Conservation (phyloP, 2,888 invertebrate species). For the Poecilus cupreus region DNA sequence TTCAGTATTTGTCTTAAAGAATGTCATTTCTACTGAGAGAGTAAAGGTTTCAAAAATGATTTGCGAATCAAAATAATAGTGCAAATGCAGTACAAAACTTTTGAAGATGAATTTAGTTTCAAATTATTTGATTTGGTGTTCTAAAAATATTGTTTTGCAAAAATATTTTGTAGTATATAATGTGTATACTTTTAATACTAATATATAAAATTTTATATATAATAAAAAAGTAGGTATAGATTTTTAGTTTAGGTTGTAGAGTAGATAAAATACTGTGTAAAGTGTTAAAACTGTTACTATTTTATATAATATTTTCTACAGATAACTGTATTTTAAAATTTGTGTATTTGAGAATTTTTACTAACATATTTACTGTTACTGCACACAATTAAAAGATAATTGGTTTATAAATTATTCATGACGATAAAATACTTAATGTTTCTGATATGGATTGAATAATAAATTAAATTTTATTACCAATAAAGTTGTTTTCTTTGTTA, state of each 20-base stretch:
- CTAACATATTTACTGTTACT: too few species aligned
- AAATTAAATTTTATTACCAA: neutral
- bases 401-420: too few species aligned
- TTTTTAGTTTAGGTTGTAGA: neutral
- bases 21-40: too few species aligned
- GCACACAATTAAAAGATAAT: too few species aligned
- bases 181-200: slow-evolving; percentile 17
- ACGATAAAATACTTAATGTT: too few species aligned
- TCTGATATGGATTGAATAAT: neutral
- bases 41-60: neutral
- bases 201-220: slow-evolving; percentile 37
- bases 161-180: slow-evolving; percentile 34
- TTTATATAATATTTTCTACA: neutral
- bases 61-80: neutral
- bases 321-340: neutral
- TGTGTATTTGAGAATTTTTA: neutral
- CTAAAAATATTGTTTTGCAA: slow-evolving; percentile 38
- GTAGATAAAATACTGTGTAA: neutral
- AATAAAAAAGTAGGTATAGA: slow-evolving; percentile 22
- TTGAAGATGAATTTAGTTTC: neutral
- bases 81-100: neutral
- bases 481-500: too few species aligned
- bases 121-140: slow-evolving; percentile 30
- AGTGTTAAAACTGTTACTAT: neutral
- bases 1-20: neutral